phyloP scores from a whole-genome alignment of 2,113 vertebrate genomes.

The Caranx melampygus region DNA sequence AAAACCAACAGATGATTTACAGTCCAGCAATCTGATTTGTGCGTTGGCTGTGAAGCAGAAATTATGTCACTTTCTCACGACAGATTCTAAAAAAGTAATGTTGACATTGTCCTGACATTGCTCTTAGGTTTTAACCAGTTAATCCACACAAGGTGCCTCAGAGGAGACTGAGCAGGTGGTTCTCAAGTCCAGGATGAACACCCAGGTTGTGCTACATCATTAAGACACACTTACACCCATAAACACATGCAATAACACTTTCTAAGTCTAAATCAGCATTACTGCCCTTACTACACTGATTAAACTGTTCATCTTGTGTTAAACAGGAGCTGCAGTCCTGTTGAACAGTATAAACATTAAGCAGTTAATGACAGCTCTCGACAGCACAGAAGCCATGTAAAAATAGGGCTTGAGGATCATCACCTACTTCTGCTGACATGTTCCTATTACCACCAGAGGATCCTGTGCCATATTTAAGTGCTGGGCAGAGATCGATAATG shows the following conservation, averaged over 20 bases:
- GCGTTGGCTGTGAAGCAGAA: neutral
- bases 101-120: conserved; percentile 25
- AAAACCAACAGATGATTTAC: neutral
- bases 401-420: conserved; percentile 71
- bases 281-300: neutral
- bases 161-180: conserved; percentile 57
- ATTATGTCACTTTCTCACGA: neutral
- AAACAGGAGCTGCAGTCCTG: neutral
- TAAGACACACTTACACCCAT: neutral
- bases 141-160: conserved; percentile 53
- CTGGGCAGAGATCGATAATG: conserved; percentile 55
- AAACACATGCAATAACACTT: neutral
- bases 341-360: neutral
- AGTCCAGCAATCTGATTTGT: neutral
- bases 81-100: neutral
- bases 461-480: conserved; percentile 56
- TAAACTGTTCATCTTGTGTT: neutral
- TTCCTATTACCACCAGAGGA: conserved; percentile 60
- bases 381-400: conserved; percentile 52
- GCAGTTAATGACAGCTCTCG: conserved; percentile 9
- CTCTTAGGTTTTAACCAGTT: conserved; percentile 34
- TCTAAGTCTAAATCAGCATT: neutral
- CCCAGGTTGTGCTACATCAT: conserved; percentile 38
- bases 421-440: conserved; percentile 61
- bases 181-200: conserved; percentile 23